Conservation (phyloP, 1,140 invertebrate species). For the Leguminivora glycinivorella region DNA sequence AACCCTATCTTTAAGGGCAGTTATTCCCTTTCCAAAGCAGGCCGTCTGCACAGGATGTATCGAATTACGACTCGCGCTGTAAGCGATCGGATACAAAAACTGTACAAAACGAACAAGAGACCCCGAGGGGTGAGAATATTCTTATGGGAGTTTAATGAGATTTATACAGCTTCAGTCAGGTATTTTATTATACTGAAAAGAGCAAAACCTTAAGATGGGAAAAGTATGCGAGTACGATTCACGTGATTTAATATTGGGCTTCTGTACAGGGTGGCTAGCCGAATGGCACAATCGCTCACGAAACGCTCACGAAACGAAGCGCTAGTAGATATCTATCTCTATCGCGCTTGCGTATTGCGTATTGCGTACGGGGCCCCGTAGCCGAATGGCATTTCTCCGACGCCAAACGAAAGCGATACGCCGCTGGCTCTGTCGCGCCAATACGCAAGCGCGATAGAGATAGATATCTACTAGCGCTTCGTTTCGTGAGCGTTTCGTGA, state of each 20-base stretch:
- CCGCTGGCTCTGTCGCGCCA: too few relatives aligned
- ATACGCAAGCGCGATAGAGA: too few relatives aligned
- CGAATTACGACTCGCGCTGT: conserved; percentile 70
- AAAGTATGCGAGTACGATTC: background rate
- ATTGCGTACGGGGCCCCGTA: too few relatives aligned
- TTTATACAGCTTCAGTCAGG: conserved; percentile 71
- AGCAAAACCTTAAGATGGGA: background rate
- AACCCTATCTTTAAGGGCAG: conserved; percentile 12
- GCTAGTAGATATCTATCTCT: too few relatives aligned
- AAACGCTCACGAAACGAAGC: too few relatives aligned
- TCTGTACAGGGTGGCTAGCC: background rate
- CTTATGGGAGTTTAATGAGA: conserved; percentile 65
- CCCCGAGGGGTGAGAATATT: conserved; percentile 70
- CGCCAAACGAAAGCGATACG: too few relatives aligned
- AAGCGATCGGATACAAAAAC: conserved; percentile 71
- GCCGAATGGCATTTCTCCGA: too few relatives aligned
- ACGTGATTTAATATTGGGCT: background rate
- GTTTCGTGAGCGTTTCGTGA: too few relatives aligned
- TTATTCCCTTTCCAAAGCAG: conserved; percentile 13
- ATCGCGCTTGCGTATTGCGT: too few relatives aligned
- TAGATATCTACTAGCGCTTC: too few relatives aligned
- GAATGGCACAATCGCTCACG: too few relatives aligned
- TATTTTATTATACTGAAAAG: conserved; percentile 44
- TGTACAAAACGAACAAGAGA: conserved; percentile 53
- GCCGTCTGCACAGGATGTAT: conserved; percentile 66